phyloP scores from a whole-genome alignment of 2,888 invertebrate genomes.

The Alitta virens region DNA sequence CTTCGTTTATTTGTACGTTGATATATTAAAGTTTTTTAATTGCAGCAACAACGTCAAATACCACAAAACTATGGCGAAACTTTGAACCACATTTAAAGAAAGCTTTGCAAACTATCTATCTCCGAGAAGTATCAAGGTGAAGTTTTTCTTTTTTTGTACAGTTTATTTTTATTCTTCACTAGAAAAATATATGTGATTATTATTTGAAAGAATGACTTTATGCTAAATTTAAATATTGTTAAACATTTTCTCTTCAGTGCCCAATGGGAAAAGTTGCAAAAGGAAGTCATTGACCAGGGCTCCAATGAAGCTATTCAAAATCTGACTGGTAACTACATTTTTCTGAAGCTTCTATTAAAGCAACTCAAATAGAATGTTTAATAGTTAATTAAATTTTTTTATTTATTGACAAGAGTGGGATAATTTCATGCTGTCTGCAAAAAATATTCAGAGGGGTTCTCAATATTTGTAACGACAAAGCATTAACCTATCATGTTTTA shows the following conservation, averaged over 20 bases:
- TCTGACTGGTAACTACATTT: no score
- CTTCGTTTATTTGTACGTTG: not conserved
- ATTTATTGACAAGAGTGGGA: no score
- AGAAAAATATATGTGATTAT: not conserved
- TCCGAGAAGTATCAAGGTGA: constrained; percentile 59
- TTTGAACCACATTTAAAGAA: constrained; percentile 74
- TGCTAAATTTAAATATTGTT: not conserved
- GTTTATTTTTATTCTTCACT: no score
- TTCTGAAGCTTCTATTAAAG: no score
- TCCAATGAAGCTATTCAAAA: no score
- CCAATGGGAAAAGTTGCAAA: not conserved
- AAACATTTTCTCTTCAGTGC: not conserved
- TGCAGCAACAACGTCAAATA: constrained; percentile 65
- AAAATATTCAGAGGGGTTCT: no score
- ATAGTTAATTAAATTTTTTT: no score
- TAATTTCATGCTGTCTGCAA: no score
- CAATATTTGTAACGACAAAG: no score
- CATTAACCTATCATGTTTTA: no score
- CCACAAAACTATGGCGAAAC: constrained; percentile 75
- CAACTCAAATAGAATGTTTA: no score
- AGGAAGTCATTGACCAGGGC: not conserved
- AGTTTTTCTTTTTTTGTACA: not conserved
- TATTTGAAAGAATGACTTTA: not conserved
- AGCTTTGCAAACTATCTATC: constrained; percentile 75
- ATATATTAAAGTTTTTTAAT: constrained; percentile 8